Evolutionary conservation across 2,797 vertebrate genomes (phyloP).

Genomic region (Margarornis squamiger): DNA sequence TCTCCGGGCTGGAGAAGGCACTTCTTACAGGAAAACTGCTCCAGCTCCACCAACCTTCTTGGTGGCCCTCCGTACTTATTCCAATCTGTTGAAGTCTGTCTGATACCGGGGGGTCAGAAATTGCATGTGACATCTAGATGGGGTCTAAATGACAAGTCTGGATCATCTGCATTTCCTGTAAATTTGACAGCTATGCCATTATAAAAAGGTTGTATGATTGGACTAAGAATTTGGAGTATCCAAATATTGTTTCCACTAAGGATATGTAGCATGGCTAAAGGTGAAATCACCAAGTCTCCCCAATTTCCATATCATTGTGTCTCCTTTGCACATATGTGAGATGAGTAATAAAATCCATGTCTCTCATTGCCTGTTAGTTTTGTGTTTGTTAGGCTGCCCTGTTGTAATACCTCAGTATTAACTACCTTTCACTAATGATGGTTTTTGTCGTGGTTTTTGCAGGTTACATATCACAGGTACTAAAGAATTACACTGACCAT

Average conservation of each 20-base stretch:
- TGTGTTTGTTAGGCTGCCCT: neutral
- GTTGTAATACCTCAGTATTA: neutral
- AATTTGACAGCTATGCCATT: neutral
- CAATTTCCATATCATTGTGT: rapidly evolving
- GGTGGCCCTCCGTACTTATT: neutral
- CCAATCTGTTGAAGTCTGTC: neutral
- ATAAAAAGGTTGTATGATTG: neutral
- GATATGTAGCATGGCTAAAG: neutral
- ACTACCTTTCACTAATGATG: neutral
- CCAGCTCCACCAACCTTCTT: neutral
- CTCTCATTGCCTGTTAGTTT: neutral
- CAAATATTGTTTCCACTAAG: neutral
- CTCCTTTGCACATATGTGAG: neutral
- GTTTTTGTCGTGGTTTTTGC: neutral
- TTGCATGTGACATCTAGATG: neutral
- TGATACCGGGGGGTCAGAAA: neutral
- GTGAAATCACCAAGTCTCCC: neutral
- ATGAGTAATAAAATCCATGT: neutral
- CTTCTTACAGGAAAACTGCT: neutral
- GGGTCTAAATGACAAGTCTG: neutral
- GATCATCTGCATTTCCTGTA: neutral
- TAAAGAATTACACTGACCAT: constrained; percentile 87
- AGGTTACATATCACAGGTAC: constrained; percentile 86
- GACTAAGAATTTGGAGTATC: neutral
- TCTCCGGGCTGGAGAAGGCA: neutral